Evolutionary conservation across 2,113 vertebrate genomes (phyloP).

Genomic region (Pongo pygmaeus): DNA sequence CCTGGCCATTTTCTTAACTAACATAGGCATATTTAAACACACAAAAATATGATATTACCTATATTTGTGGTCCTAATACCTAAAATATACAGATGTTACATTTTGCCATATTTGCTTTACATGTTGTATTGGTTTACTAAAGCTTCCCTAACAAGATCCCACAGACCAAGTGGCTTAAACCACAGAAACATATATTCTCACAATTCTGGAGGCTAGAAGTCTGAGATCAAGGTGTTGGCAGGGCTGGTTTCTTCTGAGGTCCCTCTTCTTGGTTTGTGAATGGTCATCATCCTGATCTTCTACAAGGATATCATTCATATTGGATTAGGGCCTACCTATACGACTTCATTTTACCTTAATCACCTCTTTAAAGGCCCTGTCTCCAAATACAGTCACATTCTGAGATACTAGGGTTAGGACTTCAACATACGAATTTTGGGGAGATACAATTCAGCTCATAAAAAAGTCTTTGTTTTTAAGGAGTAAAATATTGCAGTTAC

Average conservation of each 20-base stretch:
- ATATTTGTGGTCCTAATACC: neutral
- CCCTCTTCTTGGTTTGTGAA: neutral
- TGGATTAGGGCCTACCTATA: neutral
- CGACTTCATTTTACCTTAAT: neutral
- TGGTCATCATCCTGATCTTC: neutral
- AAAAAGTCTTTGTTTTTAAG: neutral
- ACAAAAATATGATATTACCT: neutral
- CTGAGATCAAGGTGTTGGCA: neutral
- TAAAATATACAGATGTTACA: neutral
- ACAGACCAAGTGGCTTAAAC: neutral
- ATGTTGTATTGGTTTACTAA: neutral
- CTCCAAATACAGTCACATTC: neutral
- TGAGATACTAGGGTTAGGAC: neutral
- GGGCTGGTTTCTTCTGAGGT: neutral
- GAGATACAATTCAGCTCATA: neutral
- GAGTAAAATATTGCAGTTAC: neutral
- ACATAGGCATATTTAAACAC: neutral
- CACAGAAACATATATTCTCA: neutral
- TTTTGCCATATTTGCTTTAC: neutral
- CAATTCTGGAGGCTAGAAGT: neutral
- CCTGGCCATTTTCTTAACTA: neutral
- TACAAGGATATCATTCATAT: neutral
- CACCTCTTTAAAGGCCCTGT: neutral
- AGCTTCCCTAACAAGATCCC: neutral
- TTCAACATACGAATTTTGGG: neutral